Percentiles rank a stretch among this genome's conserved stretches.
Evolutionary conservation across 2,888 invertebrate genomes (phyloP).

Genomic region (Coelinius sp.): DNA sequence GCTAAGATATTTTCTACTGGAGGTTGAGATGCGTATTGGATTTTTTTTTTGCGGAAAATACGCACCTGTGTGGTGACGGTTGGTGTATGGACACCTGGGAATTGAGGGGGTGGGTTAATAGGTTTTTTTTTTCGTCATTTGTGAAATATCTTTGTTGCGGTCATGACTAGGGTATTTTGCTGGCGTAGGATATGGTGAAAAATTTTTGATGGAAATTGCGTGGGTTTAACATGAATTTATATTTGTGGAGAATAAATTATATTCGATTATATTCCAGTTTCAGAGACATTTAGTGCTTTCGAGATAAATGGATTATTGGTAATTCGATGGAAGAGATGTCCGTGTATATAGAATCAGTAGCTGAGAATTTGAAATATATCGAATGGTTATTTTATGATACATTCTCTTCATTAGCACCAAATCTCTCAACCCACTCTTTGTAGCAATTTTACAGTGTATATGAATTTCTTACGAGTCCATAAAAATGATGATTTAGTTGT

Average conservation of each 20-base stretch:
- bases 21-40: not conserved
- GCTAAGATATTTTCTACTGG: constrained; percentile 11
- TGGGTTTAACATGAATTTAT: not conserved
- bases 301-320: not conserved
- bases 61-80: constrained; percentile 9
- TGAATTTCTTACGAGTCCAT: not conserved
- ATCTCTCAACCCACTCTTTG: not conserved
- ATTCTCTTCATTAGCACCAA: not conserved
- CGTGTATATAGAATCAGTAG: not conserved
- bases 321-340: not conserved
- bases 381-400: not conserved
- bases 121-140: not conserved
- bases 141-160: not conserved
- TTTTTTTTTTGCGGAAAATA: constrained; percentile 1
- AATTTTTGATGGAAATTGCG: not conserved
- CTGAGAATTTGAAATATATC: not conserved
- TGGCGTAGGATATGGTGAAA: not conserved
- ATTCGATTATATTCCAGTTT: not conserved
- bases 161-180: not conserved
- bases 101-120: constrained; percentile 1
- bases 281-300: not conserved
- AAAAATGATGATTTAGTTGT: not conserved
- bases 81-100: constrained; percentile 13
- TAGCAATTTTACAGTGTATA: not conserved
- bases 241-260: not conserved